These are phyloP conservation scores for Drosophila prosaltans DNA, from an alignment of 1,140 invertebrate genomes.

Conservation along the genomic window DNA sequence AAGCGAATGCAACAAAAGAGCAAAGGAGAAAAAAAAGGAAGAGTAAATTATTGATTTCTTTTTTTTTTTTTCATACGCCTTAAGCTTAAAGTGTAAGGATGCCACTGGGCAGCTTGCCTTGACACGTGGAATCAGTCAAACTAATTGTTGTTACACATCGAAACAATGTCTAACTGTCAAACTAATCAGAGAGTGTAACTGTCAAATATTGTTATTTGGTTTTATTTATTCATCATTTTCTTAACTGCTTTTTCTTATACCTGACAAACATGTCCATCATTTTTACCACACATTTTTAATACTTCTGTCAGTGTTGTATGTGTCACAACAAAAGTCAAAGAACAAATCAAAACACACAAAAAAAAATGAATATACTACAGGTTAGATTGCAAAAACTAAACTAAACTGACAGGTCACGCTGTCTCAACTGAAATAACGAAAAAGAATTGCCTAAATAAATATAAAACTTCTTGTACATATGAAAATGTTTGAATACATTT, in stretches of 20 bases:
- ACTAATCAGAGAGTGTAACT: constrained; percentile 41
- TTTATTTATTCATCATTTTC: constrained; percentile 73
- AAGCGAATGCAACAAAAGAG: constrained; percentile 33
- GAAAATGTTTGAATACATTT: constrained; percentile 24
- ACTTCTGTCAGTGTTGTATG: constrained; percentile 35
- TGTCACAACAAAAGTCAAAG: constrained; percentile 43
- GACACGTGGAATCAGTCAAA: constrained; percentile 49
- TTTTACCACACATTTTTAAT: constrained; percentile 52
- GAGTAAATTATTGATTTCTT: constrained; percentile 62
- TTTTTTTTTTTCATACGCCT: neutral
- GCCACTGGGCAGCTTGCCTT: constrained; percentile 9
- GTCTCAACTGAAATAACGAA: constrained; percentile 20
- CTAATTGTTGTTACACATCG: constrained; percentile 27
- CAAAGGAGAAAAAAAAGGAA: constrained; percentile 20
- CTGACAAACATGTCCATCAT: constrained; percentile 63
- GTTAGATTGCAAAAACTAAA: neutral
- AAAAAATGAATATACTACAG: neutral
- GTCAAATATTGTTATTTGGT: constrained; percentile 59
- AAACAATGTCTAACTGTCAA: constrained; percentile 61
- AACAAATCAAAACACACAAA: constrained; percentile 40
- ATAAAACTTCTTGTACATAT: constrained; percentile 11
- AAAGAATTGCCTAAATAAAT: constrained; percentile 23
- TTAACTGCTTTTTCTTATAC: constrained; percentile 53
- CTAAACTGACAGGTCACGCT: constrained; percentile 54
- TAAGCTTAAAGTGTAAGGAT: constrained; percentile 34